phyloP scores from a whole-genome alignment of 2,888 invertebrate genomes.

The Gortyna flavago region DNA sequence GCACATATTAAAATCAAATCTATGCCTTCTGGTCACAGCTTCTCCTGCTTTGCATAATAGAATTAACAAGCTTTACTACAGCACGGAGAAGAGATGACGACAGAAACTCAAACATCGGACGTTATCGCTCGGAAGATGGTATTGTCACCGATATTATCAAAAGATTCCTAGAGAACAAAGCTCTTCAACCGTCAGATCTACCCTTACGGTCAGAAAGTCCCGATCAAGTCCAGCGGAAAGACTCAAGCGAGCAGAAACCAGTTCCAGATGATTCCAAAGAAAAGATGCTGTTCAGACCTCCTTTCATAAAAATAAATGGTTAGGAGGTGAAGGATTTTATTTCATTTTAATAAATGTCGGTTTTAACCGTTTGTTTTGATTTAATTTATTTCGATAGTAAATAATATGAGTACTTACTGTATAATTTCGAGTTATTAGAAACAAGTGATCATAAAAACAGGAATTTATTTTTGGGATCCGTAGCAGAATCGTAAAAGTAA shows the following conservation, averaged over 20 bases:
- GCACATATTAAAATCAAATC: background rate
- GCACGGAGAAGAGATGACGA: constrained; percentile 3
- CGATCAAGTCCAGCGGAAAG: accelerated
- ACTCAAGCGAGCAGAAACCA: background rate
- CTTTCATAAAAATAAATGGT: background rate
- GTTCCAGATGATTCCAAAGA: background rate
- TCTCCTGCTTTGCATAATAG: constrained; percentile 24
- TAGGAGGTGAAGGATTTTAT: background rate
- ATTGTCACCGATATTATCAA: background rate
- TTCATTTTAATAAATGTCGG: background rate
- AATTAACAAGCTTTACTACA: background rate
- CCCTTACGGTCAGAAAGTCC: background rate
- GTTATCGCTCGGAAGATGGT: background rate
- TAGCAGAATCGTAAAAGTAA: background rate
- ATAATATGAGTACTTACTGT: background rate
- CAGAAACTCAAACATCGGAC: background rate
- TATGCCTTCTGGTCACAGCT: constrained; percentile 23
- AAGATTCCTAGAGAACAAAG: background rate
- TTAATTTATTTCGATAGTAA: background rate
- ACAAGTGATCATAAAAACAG: no score
- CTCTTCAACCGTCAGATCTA: background rate
- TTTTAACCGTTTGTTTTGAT: background rate
- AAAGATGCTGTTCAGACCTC: constrained; percentile 16
- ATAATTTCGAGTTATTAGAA: background rate
- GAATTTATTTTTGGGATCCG: no score